Base-by-base conservation (phyloP, 2,797 vertebrate genomes). In the Acipenser transmontanus region DNA sequence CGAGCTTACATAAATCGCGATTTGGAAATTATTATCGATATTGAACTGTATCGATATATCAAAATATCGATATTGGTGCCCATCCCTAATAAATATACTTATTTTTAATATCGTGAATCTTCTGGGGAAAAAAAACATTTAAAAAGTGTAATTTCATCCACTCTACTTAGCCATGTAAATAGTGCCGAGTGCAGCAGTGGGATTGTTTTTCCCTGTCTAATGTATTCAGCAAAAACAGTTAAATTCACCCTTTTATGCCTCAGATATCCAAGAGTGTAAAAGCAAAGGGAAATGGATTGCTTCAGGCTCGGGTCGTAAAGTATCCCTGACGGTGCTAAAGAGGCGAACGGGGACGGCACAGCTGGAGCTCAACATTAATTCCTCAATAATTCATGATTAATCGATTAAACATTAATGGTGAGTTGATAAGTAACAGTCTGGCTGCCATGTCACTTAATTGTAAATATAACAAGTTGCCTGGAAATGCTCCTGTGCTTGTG, bases 311-410 rank as follows among this genome's bases (percentile, higher is more conserved):
- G 69, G 68, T 67, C 56, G 66, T 72, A 76, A 75, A 78, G 79
- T 77, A 77, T 79, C 77, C 64, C 69, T 72, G 50, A 20, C 64
- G 54, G 75, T 69, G 67, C 73, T 78, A 74, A 71, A 67, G 76
- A 73, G 78, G 73, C 78, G 81, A 85, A 86, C 80, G 82, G 78
- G 85, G 80, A 80, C 76, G 69, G 64, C 80, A 68, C 88, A 91
- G 89, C 87, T 92, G 87, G 83, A 86, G 84, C 77, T 85, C 77
- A 75, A 71, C 87, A 82, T 86, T 80, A 80, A 81, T 82, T 67
- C 79, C 83, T 91, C 80, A 91, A 92, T 93, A 88, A 91, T 91
- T 88, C 68, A 92, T 89, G 78, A 77, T 71, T 71, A 73, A 79
- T 81, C 72, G 78, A 83, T 91, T 76, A 91, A 93, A 89, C 77